A percentile compares a stretch with the other conserved stretches of the same genome.
Evolutionary conservation across 2,888 invertebrate species (phyloP).

Genomic region (Agrochola lychnidis): DNA sequence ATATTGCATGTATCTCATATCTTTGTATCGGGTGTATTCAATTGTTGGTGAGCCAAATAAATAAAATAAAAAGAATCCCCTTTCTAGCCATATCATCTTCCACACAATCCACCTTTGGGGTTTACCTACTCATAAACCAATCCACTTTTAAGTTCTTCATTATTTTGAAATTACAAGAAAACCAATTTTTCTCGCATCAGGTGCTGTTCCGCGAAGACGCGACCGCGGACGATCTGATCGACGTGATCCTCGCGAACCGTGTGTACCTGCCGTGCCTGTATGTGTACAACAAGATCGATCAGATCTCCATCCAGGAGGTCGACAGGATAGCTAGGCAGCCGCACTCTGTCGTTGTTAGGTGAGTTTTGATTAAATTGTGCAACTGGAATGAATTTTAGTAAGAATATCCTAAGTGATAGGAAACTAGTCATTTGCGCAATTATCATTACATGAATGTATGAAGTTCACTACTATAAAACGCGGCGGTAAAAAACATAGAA

Average conservation of each 20-base stretch:
- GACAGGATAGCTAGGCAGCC: constrained; percentile 97
- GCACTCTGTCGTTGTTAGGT: constrained; percentile 98
- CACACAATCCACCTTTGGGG: background rate
- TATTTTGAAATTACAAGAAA: background rate
- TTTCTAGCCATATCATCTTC: background rate
- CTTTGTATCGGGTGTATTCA: too few relatives aligned
- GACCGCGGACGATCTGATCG: constrained; percentile 98
- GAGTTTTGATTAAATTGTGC: constrained; percentile 5
- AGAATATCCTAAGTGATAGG: too few relatives aligned
- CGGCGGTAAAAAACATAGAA: too few relatives aligned
- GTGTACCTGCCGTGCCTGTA: constrained; percentile 99
- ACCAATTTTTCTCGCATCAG: constrained; percentile 65
- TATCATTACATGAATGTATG: too few relatives aligned
- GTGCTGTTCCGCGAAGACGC: constrained; percentile 99
- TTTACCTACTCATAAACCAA: background rate
- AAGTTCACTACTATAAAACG: too few relatives aligned
- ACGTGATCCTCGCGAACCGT: constrained; percentile 98
- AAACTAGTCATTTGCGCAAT: too few relatives aligned
- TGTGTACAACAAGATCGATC: constrained; percentile 99
- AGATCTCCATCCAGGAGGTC: constrained; percentile 99
- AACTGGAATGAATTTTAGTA: background rate
- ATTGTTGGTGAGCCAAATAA: too few relatives aligned
- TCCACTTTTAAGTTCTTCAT: background rate
- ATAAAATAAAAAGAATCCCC: too few relatives aligned
- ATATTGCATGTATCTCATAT: too few relatives aligned